Conservation (phyloP, 2,797 vertebrate species). For the Tachyglossus aculeatus region DNA sequence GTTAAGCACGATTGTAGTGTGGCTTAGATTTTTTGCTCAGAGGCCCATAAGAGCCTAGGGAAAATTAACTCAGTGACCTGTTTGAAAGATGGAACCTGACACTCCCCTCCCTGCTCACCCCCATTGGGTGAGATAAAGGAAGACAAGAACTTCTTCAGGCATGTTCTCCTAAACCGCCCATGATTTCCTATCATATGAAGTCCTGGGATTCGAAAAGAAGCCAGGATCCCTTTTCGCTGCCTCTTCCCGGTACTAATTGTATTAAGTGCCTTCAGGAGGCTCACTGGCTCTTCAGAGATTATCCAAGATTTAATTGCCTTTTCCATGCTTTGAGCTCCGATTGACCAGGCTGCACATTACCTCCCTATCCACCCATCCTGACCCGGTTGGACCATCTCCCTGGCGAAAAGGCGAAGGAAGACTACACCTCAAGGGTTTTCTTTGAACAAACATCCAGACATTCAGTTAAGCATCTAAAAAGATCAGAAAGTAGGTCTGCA, state of each 20-base stretch:
- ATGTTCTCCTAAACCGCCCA: slow-evolving; percentile 28
- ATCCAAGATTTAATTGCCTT: not conserved
- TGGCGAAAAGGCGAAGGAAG: slow-evolving; percentile 9
- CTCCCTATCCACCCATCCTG: slow-evolving; percentile 3
- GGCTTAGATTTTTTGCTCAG: too few species aligned
- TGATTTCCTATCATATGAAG: not conserved
- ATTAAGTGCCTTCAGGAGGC: not conserved
- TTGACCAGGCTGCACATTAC: slow-evolving; percentile 24
- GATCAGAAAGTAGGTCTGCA: slow-evolving; percentile 6
- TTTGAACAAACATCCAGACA: slow-evolving; percentile 25
- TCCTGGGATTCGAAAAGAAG: slow-evolving; percentile 19
- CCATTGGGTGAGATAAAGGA: not conserved
- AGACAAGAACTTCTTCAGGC: not conserved
- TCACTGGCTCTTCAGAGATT: not conserved
- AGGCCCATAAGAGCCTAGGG: too few species aligned
- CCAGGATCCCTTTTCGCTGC: not conserved
- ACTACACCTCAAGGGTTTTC: slow-evolving; percentile 21
- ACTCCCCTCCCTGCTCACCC: slow-evolving; percentile 10
- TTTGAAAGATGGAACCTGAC: slow-evolving; percentile 21
- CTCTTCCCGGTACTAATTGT: slow-evolving; percentile 10
- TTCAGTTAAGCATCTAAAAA: slow-evolving; percentile 42
- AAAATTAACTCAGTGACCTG: not conserved
- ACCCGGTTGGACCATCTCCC: slow-evolving; percentile 12
- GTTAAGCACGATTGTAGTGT: too few species aligned
- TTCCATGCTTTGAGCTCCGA: not conserved